A percentile compares a stretch with the other conserved stretches of the same genome.
Evolutionary conservation across 2,888 invertebrate genomes (phyloP).

Genomic region (Cheilosia soror): DNA sequence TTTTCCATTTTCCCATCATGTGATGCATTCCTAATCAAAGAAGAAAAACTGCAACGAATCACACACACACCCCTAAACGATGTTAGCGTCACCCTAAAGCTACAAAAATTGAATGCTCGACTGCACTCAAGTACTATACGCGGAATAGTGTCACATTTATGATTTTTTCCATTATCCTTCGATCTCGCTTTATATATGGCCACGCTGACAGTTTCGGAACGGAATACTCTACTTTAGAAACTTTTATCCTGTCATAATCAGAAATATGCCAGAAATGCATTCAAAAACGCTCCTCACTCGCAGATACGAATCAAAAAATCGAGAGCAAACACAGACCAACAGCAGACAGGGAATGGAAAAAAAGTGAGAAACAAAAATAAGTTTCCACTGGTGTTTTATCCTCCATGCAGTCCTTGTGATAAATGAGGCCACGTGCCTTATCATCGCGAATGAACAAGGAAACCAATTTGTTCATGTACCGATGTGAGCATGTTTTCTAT

Average conservation of each 20-base stretch:
- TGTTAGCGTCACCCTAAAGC: constrained; percentile 17
- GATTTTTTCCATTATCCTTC: constrained; percentile 55
- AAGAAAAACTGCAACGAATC: constrained; percentile 31
- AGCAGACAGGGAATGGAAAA: constrained; percentile 5
- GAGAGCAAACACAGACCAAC: constrained; percentile 38
- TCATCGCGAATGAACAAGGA: constrained; percentile 76
- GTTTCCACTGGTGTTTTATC: constrained; percentile 26
- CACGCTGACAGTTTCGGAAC: constrained; percentile 14
- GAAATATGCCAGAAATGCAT: constrained; percentile 51
- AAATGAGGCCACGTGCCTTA: constrained; percentile 83
- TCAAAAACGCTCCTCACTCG: constrained; percentile 4
- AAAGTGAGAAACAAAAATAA: constrained; percentile 3
- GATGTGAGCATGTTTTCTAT: constrained; percentile 59
- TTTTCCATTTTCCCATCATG: constrained; percentile 50
- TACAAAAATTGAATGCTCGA: constrained; percentile 14
- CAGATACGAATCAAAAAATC: constrained; percentile 43
- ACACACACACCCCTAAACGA: constrained; percentile 2
- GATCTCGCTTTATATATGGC: constrained; percentile 12
- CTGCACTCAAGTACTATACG: constrained; percentile 37
- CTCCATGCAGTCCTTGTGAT: constrained; percentile 76
- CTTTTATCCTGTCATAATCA: constrained; percentile 72
- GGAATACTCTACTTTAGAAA: constrained; percentile 30
- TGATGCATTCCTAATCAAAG: constrained; percentile 35
- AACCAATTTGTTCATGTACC: constrained; percentile 70
- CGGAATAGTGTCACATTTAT: constrained; percentile 58